These are phyloP conservation scores for Acanthornis magna DNA, from an alignment of 2,797 vertebrate species.

Conservation along the genomic window DNA sequence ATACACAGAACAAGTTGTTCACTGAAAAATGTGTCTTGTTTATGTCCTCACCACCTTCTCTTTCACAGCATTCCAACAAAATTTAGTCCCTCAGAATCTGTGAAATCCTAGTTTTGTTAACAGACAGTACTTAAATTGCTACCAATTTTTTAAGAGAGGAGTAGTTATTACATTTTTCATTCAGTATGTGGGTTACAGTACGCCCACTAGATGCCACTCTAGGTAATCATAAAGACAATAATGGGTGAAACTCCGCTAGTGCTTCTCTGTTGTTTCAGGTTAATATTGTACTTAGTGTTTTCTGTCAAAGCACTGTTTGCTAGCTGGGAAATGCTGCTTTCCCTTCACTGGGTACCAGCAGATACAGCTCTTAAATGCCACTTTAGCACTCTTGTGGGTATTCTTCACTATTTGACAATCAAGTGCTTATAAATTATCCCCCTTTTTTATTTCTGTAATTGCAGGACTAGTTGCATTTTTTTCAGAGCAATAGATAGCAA, in stretches of 20 bases:
- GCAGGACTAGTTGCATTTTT: not conserved
- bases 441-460: not conserved
- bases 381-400: not conserved
- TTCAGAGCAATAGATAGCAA: not conserved
- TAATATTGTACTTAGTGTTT: not conserved
- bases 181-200: not conserved
- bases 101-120: not conserved
- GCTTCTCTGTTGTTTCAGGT: not conserved
- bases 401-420: not conserved
- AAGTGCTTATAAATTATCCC: not conserved
- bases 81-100: not conserved
- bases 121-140: not conserved
- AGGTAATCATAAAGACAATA: not conserved
- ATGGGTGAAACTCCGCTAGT: not conserved
- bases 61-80: not conserved
- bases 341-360: not conserved
- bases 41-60: not conserved
- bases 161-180: not conserved
- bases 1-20: not conserved
- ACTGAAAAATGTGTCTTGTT: not conserved
- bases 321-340: not conserved
- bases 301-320: not conserved
- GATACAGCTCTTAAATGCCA: not conserved
- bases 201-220: slow-evolving; percentile 25
- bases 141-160: not conserved